A percentile compares a stretch with the other conserved stretches of the same genome.
phyloP scores from a whole-genome alignment of 2,888 invertebrate genomes.

The Scaptodrosophila latifasciaeformis region DNA sequence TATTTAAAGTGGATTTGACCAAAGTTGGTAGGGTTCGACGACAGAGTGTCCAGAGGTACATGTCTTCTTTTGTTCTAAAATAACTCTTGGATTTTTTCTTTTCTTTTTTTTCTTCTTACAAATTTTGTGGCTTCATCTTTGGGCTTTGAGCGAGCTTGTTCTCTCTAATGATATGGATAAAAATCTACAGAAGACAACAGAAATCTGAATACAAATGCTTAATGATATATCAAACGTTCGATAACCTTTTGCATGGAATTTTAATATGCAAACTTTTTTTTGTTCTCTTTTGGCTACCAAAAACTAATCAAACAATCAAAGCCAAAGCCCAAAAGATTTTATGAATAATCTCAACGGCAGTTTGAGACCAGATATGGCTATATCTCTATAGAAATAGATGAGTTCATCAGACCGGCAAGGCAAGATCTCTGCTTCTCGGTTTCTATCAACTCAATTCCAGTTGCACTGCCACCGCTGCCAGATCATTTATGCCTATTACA shows the following conservation, averaged over 20 bases:
- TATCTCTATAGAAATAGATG: no score
- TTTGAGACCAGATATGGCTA: no score
- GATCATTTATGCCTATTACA: slow-evolving; percentile 63
- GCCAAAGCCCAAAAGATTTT: no score
- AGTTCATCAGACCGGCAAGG: background rate
- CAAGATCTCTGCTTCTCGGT: background rate
- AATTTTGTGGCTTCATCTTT: slow-evolving; percentile 60
- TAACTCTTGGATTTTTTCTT: slow-evolving; percentile 2
- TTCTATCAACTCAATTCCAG: no score
- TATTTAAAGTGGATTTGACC: slow-evolving; percentile 1
- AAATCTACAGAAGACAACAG: slow-evolving; percentile 28
- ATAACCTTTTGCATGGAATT: slow-evolving; percentile 68
- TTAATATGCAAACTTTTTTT: slow-evolving; percentile 58
- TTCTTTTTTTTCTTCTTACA: slow-evolving; percentile 37
- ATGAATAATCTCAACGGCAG: no score
- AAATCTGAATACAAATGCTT: slow-evolving; percentile 51
- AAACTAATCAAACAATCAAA: background rate
- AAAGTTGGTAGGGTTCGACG: slow-evolving; percentile 24
- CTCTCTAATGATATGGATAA: slow-evolving; percentile 42
- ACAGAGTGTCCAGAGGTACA: slow-evolving; percentile 18
- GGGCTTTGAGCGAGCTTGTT: slow-evolving; percentile 39
- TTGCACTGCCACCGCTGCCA: slow-evolving; percentile 3
- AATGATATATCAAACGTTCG: slow-evolving; percentile 73
- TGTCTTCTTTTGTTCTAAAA: slow-evolving; percentile 32
- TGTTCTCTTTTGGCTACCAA: background rate